Percentiles rank a stretch among this genome's conserved stretches.
These are phyloP conservation scores for Verasper variegatus DNA, from an alignment of 2,113 vertebrate species.

Conservation along the genomic window DNA sequence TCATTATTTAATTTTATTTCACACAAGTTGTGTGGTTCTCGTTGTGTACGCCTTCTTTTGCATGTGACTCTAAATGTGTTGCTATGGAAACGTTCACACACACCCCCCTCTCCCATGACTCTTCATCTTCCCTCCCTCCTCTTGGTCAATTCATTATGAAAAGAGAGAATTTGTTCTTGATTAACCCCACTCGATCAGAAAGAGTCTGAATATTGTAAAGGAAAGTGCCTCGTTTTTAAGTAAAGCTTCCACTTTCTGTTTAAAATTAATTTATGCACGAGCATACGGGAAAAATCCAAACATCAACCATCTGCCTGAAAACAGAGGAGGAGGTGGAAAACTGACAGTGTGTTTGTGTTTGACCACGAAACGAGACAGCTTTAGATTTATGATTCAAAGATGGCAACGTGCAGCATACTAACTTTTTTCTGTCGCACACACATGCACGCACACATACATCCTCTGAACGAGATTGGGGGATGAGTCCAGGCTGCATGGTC, in stretches of 20 bases:
- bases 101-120: slow-evolving; percentile 8
- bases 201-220: slow-evolving; percentile 39
- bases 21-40: slow-evolving; percentile 19
- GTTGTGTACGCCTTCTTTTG: slow-evolving; percentile 13
- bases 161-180: slow-evolving; percentile 19
- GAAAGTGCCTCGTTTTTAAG: slow-evolving; percentile 12
- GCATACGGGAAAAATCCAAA: slow-evolving; percentile 24
- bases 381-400: slow-evolving; percentile 40
- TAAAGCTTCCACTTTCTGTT: slow-evolving; percentile 23
- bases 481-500: slow-evolving; percentile 37
- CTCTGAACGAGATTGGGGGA: slow-evolving; percentile 39
- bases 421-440: slow-evolving; percentile 9
- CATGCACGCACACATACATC: slow-evolving; percentile 6
- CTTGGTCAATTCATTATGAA: slow-evolving; percentile 41
- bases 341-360: slow-evolving; percentile 37
- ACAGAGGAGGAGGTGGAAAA: slow-evolving; percentile 32
- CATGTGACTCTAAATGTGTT: slow-evolving; percentile 55
- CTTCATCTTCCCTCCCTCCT: slow-evolving; percentile 21
- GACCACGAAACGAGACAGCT: slow-evolving; percentile 20
- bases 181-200: slow-evolving; percentile 38
- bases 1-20: slow-evolving; percentile 31
- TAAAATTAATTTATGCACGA: slow-evolving; percentile 32
- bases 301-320: slow-evolving; percentile 14
- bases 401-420: slow-evolving; percentile 20
- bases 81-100: slow-evolving; percentile 52